Evolutionary conservation across 2,888 invertebrate species (phyloP).

Genomic region (Mactromeris polynyma): DNA sequence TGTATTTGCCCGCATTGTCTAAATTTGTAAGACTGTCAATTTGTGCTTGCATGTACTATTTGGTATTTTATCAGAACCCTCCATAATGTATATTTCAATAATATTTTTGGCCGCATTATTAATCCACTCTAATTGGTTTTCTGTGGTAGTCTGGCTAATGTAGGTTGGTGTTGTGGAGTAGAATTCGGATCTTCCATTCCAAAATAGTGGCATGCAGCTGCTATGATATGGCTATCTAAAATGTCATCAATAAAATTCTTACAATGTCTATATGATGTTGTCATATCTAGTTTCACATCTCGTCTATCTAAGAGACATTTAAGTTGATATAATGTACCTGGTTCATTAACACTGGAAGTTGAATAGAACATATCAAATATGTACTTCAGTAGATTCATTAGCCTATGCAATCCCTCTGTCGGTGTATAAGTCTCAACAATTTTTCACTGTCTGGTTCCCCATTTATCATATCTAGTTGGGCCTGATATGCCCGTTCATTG

Average conservation of each 20-base stretch:
- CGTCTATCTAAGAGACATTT: constrained; percentile 34
- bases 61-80: constrained; percentile 22
- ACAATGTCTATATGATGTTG: constrained; percentile 25
- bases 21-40: constrained; percentile 16
- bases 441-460: too few species aligned
- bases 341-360: constrained; percentile 23
- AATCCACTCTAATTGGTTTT: constrained; percentile 24
- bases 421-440: too few species aligned
- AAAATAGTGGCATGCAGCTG: constrained; percentile 33
- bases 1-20: constrained; percentile 15
- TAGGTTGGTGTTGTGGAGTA: constrained; percentile 15
- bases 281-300: constrained; percentile 43
- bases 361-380: constrained; percentile 40
- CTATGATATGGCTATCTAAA: constrained; percentile 35
- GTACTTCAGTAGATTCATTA: constrained; percentile 48
- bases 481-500: too few species aligned
- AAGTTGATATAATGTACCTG: constrained; percentile 43
- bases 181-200: constrained; percentile 24
- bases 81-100: constrained; percentile 27
- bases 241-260: constrained; percentile 42
- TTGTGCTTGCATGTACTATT: constrained; percentile 35
- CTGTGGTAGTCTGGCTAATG: constrained; percentile 1
- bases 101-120: constrained; percentile 14
- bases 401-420: constrained; percentile 42
- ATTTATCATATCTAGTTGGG: too few species aligned